These are phyloP conservation scores for Holothuria scabra DNA, from an alignment of 53 echinoderm and acorn worm species.

Conservation along the genomic window DNA sequence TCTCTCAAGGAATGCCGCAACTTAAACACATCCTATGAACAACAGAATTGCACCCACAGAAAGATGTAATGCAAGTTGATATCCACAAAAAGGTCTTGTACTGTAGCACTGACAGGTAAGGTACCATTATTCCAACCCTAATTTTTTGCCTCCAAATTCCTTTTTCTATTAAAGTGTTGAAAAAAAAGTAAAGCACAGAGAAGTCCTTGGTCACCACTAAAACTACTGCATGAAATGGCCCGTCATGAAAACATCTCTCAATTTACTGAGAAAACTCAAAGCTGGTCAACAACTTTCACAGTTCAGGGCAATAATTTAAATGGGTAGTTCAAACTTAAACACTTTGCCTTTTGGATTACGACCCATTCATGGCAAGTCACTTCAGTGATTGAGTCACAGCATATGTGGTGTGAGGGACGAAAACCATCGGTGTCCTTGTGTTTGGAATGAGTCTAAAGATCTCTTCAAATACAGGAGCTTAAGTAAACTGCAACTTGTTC, in stretches of 20 bases:
- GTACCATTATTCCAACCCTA: too few relatives aligned
- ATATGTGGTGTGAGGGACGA: background rate
- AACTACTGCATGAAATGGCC: too few relatives aligned
- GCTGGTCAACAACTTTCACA: background rate
- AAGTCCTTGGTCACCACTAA: too few relatives aligned
- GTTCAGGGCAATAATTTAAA: background rate
- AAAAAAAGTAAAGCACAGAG: background rate
- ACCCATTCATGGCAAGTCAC: background rate
- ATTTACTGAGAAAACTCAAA: constrained; percentile 6
- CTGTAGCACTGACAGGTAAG: too few relatives aligned
- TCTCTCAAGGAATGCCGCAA: too few relatives aligned
- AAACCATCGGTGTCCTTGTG: background rate
- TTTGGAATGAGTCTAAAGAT: background rate
- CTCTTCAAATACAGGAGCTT: constrained; percentile 18
- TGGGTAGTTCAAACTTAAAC: constrained; percentile 32
- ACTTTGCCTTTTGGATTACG: constrained; percentile 19
- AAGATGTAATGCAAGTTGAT: too few relatives aligned
- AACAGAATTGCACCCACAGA: too few relatives aligned
- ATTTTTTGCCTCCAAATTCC: too few relatives aligned
- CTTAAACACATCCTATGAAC: too few relatives aligned
- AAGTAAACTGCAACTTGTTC: constrained; percentile 39
- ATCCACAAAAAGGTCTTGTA: too few relatives aligned
- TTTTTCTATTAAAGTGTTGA: background rate
- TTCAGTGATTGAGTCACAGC: constrained; percentile 8
- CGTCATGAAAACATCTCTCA: constrained; percentile 1